A percentile compares a stretch with the other conserved stretches of the same genome.
phyloP scores from a whole-genome alignment of 2,888 invertebrate genomes.

The Priocnemis perturbator region DNA sequence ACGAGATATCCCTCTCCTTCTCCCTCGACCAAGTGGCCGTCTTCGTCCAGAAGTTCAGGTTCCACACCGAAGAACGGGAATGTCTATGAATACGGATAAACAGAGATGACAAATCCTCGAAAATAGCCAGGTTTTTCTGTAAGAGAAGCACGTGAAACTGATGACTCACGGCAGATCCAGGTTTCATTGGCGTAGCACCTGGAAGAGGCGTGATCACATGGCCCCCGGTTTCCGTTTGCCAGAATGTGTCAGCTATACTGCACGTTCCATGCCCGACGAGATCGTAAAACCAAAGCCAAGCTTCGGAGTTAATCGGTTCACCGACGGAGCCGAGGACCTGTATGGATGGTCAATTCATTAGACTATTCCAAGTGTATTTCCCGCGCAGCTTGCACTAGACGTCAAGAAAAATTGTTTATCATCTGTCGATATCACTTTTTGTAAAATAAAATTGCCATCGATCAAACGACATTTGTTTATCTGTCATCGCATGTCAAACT shows the following conservation, averaged over 20 bases:
- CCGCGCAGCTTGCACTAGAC: too few relatives aligned
- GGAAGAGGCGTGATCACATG: conserved; percentile 97
- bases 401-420: too few relatives aligned
- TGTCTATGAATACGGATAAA: conserved; percentile 78
- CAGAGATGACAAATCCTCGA: not conserved
- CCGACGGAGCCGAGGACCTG: conserved; percentile 97
- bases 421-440: too few relatives aligned
- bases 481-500: too few relatives aligned
- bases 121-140: not conserved
- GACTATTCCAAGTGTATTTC: not conserved
- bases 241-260: conserved; percentile 98
- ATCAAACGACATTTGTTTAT: too few relatives aligned
- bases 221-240: conserved; percentile 99
- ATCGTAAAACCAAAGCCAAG: conserved; percentile 97
- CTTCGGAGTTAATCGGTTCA: conserved; percentile 99
- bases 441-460: too few relatives aligned
- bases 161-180: conserved; percentile 93
- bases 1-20: conserved; percentile 96
- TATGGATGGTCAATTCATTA: conserved; percentile 58
- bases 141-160: not conserved
- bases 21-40: conserved; percentile 89
- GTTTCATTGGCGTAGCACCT: conserved; percentile 97
- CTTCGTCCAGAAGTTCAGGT: conserved; percentile 91
- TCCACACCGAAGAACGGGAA: conserved; percentile 98
- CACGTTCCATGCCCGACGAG: conserved; percentile 88